phyloP scores from a whole-genome alignment of 2,113 vertebrate genomes.

The Sinocyclocheilus maitianheensis region DNA sequence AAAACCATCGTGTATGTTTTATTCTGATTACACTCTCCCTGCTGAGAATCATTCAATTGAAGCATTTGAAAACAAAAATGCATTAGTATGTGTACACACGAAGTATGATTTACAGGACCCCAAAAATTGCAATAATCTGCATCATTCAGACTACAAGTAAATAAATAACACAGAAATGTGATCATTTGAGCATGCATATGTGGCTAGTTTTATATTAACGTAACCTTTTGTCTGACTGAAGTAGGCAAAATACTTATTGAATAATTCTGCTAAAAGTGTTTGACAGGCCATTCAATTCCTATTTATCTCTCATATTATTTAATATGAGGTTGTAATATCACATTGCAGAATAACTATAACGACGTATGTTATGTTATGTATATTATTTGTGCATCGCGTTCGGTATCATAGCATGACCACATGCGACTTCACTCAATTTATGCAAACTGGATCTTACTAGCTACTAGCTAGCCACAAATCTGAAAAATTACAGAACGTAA shows the following conservation, averaged over 20 bases:
- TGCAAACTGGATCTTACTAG: background rate
- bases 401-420: background rate
- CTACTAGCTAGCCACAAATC: background rate
- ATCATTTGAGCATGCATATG: background rate
- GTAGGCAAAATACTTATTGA: background rate
- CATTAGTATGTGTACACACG: background rate
- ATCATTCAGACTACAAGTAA: background rate
- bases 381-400: background rate
- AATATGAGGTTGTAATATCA: background rate
- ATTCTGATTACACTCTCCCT: background rate
- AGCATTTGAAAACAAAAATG: background rate
- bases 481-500: background rate
- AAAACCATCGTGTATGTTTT: background rate
- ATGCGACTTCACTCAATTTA: background rate
- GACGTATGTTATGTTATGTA: background rate
- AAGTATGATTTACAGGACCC: background rate
- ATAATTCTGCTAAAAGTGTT: background rate
- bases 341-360: background rate
- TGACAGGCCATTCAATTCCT: background rate
- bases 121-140: background rate
- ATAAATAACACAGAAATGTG: background rate
- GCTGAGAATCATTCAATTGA: background rate
- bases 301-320: background rate
- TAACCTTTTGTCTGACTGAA: background rate
- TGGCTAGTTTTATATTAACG: background rate